A percentile compares a stretch with the other conserved stretches of the same genome.
Conservation (phyloP, 2,113 vertebrate genomes). For the Toxostoma redivivum region DNA sequence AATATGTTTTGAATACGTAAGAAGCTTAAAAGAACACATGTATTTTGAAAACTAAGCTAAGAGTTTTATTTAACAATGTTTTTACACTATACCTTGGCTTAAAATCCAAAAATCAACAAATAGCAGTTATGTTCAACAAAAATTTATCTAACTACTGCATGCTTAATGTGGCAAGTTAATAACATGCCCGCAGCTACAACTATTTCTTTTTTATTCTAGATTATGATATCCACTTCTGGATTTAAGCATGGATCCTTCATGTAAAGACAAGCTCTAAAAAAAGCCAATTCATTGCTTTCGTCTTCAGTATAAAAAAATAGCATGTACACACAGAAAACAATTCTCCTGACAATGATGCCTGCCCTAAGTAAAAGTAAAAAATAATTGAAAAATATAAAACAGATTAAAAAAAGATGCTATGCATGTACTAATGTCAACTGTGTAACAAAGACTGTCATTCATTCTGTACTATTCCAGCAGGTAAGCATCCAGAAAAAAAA, state of each 20-base stretch:
- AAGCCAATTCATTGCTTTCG: background rate
- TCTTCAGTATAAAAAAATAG: background rate
- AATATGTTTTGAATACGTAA: background rate
- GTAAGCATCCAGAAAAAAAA: background rate
- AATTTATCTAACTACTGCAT: background rate
- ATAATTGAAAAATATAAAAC: background rate
- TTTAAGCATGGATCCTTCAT: background rate
- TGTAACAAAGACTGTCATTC: background rate
- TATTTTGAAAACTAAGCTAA: background rate
- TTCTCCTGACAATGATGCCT: background rate
- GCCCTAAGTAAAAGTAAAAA: background rate
- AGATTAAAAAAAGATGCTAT: background rate
- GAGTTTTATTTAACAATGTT: background rate
- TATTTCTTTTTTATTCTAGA: background rate
- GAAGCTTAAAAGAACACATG: background rate
- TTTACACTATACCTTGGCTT: background rate
- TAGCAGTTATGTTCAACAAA: background rate
- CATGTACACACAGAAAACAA: background rate
- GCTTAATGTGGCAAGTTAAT: background rate
- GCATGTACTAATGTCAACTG: background rate
- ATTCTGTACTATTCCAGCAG: background rate
- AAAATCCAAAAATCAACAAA: background rate
- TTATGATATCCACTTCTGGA: background rate
- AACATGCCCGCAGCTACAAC: background rate
- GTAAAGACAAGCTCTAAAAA: background rate